Percentiles rank a stretch among this genome's conserved stretches.
Conservation (phyloP, 2,797 vertebrate species). For the Poeciliopsis turneri region DNA sequence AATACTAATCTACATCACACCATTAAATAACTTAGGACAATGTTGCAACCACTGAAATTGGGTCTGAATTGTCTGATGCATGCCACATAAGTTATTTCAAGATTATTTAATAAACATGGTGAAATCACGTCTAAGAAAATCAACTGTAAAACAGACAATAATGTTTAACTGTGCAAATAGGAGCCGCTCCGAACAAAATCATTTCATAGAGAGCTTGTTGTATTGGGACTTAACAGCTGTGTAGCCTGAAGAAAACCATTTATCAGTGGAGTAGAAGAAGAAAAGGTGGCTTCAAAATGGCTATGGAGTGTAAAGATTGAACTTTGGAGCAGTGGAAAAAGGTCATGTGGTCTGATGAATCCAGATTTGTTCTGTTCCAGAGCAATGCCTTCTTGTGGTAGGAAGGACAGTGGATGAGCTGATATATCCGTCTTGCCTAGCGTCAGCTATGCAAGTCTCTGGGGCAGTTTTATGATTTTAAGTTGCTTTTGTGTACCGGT, state of each 20-base stretch:
- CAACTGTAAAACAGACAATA: not conserved
- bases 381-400: not conserved
- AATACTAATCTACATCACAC: not conserved
- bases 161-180: not conserved
- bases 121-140: not conserved
- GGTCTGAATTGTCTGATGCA: not conserved
- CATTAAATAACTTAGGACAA: not conserved
- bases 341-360: constrained; percentile 13
- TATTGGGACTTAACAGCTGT: not conserved
- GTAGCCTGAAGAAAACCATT: constrained; percentile 1
- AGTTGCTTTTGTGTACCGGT: not conserved
- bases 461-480: not conserved
- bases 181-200: not conserved
- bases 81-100: not conserved
- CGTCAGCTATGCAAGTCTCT: not conserved
- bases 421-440: not conserved
- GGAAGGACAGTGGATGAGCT: not conserved
- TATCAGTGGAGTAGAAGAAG: constrained; percentile 10
- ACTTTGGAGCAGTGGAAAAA: constrained; percentile 10
- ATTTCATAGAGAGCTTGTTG: not conserved
- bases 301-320: constrained; percentile 4
- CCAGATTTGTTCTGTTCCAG: constrained; percentile 12
- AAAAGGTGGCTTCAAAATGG: constrained; percentile 4
- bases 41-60: not conserved
- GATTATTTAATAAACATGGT: not conserved